Base-by-base conservation (phyloP, 2,888 invertebrate species). In the Eutolmus rufibarbis region DNA sequence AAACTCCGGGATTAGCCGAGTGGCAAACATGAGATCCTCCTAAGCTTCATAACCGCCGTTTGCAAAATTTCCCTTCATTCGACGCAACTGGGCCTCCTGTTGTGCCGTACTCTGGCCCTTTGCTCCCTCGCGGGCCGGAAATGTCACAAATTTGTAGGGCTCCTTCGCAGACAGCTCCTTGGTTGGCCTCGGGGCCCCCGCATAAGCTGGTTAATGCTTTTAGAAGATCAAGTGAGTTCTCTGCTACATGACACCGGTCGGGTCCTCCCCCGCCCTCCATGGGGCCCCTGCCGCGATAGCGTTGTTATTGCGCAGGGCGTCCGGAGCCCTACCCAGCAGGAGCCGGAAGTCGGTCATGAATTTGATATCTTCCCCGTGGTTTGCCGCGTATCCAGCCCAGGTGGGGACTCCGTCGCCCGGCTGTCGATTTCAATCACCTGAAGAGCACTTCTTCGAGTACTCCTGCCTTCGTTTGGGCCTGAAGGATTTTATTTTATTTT, bases 1-100 rank as follows among this genome's bases (percentile, higher is more conserved):
- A 34, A 76, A 37, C n/a, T 76, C 19, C 37, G 1, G 19, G 76
- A 37, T 76, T 34, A 34, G 34, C 76, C 34, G 37, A 34, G 16
- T 16, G 37, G 76, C 76, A 37, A 76, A 37, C 16, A 76, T 76
- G 76, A 34, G 37, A 76, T n/a, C 37, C 37, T 37, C 14, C 76
- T 76, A 76, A 34, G 76, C 76, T 76, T 76, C 76, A 76, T 37
- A 76, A n/a, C 76, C 76, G 37, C 76, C 37, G 76, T 76, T 76
- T 76, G 37, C 16, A 76, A 76, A 76, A 28, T n/a, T 76, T 76
- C 8, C 76, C 34, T 76, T 76, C n/a, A 76, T 76, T 76, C 37
- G 34, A 34, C 76, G 76, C 34, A 37, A 31, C 31, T 16, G 14
- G 4, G 43, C 14, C 14, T 16, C 43, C 2, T 46, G 40, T 14